Percentiles rank a stretch among this genome's conserved stretches.
Conservation (phyloP, 2,797 vertebrate species). For the Lophius americanus region DNA sequence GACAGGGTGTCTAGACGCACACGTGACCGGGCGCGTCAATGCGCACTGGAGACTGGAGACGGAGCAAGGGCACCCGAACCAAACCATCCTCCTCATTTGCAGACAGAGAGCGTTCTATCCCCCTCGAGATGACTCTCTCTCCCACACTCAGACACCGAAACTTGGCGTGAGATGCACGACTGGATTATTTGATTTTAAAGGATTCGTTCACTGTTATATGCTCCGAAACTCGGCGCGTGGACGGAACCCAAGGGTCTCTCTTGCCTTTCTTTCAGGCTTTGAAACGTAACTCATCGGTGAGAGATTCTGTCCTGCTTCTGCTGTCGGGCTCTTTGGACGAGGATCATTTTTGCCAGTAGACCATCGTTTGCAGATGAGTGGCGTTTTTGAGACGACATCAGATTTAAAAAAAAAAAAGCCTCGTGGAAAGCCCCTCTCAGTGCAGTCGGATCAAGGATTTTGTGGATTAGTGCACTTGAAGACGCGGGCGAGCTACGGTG, state of each 20-base stretch:
- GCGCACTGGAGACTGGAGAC: conserved; percentile 85
- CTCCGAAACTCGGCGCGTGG: conserved; percentile 47
- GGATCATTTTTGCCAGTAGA: conserved; percentile 47
- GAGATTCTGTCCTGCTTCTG: conserved; percentile 65
- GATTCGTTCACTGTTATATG: conserved; percentile 52
- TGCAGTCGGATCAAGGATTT: conserved; percentile 79
- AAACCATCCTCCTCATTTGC: conserved; percentile 77
- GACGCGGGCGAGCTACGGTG: conserved; percentile 63
- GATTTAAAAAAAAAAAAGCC: conserved; percentile 40
- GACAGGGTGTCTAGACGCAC: conserved; percentile 98
- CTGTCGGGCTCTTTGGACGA: conserved; percentile 49
- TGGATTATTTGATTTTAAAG: conserved; percentile 64
- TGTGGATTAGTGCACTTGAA: conserved; percentile 84
- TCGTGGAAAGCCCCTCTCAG: conserved; percentile 49
- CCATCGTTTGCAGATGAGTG: conserved; percentile 56
- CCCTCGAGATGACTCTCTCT: conserved; percentile 62
- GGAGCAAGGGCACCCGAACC: conserved; percentile 80
- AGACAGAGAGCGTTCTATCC: conserved; percentile 50
- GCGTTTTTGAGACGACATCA: conserved; percentile 51
- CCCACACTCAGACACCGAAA: conserved; percentile 61
- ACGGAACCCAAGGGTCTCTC: conserved; percentile 57
- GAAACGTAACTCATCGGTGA: conserved; percentile 50
- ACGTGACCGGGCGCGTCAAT: conserved; percentile 93
- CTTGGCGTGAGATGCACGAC: conserved; percentile 56
- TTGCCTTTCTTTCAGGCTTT: conserved; percentile 7